Evolutionary conservation across 2,888 invertebrate species (phyloP).

Genomic region (Trissolcus brochymenae): DNA sequence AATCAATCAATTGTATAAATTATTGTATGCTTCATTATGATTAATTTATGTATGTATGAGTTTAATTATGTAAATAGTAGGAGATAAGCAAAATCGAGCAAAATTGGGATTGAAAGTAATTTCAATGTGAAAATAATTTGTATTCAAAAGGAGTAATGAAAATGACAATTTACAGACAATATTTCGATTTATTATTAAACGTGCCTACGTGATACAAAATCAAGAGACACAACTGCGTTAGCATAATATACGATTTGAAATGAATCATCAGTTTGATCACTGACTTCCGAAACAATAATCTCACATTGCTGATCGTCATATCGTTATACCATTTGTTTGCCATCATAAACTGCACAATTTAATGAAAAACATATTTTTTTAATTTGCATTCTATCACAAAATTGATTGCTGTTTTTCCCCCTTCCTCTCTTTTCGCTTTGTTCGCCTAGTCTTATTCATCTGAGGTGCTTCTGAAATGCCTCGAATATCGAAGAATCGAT

Average conservation of each 20-base stretch:
- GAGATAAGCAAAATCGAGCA: neutral
- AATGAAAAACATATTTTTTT: constrained; percentile 61
- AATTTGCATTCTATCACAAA: constrained; percentile 72
- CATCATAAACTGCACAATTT: constrained; percentile 59
- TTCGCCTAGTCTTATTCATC: constrained; percentile 44
- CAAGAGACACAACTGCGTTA: constrained; percentile 70
- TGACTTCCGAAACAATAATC: constrained; percentile 43
- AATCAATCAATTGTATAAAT: no score
- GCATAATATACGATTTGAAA: constrained; percentile 69
- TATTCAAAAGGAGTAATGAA: constrained; percentile 45
- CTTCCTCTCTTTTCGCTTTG: neutral
- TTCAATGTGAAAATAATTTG: constrained; percentile 1
- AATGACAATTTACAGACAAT: constrained; percentile 65
- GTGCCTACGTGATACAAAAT: constrained; percentile 74
- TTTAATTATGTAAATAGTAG: neutral
- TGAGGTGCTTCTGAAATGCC: constrained; percentile 68
- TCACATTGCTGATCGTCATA: constrained; percentile 58
- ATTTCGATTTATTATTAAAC: constrained; percentile 75
- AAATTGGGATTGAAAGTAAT: neutral
- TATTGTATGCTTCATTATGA: no score
- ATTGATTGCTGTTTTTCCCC: constrained; percentile 70
- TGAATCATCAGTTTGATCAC: constrained; percentile 59
- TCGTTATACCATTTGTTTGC: constrained; percentile 52
- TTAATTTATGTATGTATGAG: no score
- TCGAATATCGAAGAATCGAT: constrained; percentile 13